Percentiles rank a stretch among this genome's conserved stretches.
phyloP scores from a whole-genome alignment of 2,113 vertebrate species.

The Paramormyrops kingsleyae region DNA sequence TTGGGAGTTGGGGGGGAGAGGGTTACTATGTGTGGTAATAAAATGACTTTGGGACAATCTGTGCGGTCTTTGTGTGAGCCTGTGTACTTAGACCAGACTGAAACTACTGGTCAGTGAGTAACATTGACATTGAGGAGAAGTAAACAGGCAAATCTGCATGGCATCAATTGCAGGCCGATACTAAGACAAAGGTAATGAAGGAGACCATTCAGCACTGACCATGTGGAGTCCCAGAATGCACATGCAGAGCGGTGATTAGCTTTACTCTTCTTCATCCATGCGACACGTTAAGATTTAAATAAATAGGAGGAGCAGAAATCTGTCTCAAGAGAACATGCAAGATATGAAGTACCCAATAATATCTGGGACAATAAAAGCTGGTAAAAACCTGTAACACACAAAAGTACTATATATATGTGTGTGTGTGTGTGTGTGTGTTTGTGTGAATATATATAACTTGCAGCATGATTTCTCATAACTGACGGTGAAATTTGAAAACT shows the following conservation, averaged over 20 bases:
- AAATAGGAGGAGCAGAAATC: neutral
- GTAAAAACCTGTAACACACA: neutral
- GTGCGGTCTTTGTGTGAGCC: neutral
- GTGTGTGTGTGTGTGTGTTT: too few relatives aligned
- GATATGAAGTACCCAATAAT: neutral
- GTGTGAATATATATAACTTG: neutral
- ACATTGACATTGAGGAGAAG: neutral
- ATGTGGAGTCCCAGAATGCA: neutral
- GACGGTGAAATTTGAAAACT: neutral
- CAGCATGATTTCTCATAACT: neutral
- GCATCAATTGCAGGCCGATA: neutral
- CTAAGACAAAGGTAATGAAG: neutral
- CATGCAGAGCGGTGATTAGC: neutral
- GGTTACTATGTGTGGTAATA: conserved; percentile 27
- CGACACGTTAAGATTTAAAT: neutral
- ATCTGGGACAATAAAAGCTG: neutral
- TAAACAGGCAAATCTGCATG: neutral
- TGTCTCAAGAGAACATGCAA: neutral
- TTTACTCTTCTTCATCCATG: neutral
- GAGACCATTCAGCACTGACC: neutral
- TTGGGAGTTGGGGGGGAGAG: conserved; percentile 62
- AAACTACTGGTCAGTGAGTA: neutral
- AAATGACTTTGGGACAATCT: conserved; percentile 11
- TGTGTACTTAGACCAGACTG: neutral
- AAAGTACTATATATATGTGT: neutral